Conservation (phyloP, 2,888 invertebrate species). For the Globia sparganii region DNA sequence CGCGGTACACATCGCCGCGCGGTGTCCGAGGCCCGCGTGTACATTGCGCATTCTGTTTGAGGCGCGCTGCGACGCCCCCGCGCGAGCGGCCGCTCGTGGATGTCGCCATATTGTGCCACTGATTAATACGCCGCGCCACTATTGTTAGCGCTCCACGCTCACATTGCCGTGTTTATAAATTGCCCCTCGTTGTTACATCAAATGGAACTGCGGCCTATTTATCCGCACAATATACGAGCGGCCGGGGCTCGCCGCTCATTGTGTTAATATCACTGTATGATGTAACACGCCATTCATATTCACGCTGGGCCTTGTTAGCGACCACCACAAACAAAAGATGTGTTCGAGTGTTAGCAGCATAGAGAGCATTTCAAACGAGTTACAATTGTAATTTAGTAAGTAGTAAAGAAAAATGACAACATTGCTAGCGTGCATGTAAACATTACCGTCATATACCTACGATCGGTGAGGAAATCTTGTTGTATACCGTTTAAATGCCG, state of each 20-base stretch:
- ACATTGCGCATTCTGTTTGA: slow-evolving; percentile 32
- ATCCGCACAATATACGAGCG: slow-evolving; percentile 46
- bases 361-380: neutral
- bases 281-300: slow-evolving; percentile 15
- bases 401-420: neutral
- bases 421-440: neutral
- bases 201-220: slow-evolving; percentile 58
- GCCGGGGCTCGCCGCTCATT: slow-evolving; percentile 21
- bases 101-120: slow-evolving; percentile 24
- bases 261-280: slow-evolving; percentile 33
- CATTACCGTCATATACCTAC: neutral
- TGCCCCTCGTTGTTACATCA: slow-evolving; percentile 58
- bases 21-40: neutral
- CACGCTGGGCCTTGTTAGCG: neutral
- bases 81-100: neutral
- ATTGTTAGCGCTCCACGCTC: slow-evolving; percentile 44
- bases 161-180: slow-evolving; percentile 57
- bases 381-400: neutral
- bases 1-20: slow-evolving; percentile 1
- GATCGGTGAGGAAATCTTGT: neutral
- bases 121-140: slow-evolving; percentile 43
- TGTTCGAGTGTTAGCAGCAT: neutral
- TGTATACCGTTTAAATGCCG: neutral
- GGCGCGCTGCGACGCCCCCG: neutral
- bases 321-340: neutral